Evolutionary conservation across 2,888 invertebrate species (phyloP).

Genomic region (Xylophagus ater): DNA sequence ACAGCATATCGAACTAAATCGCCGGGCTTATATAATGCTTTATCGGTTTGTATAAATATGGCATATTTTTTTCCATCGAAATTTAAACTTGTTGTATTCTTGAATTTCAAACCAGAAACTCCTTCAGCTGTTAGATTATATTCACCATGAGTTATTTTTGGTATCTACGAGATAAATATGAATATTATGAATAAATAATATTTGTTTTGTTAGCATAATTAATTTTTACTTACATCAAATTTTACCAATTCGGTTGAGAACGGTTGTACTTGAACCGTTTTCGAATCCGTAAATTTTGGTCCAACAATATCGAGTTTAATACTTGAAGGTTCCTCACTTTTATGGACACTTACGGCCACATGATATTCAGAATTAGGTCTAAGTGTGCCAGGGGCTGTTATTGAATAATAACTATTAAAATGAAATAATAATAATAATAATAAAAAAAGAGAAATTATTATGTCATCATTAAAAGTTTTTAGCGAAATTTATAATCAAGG

Average conservation of each 20-base stretch:
- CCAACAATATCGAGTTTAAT: constrained; percentile 61
- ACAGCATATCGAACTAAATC: constrained; percentile 55
- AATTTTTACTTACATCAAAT: constrained; percentile 53
- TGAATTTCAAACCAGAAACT: constrained; percentile 58
- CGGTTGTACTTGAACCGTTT: constrained; percentile 54
- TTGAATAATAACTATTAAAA: constrained; percentile 44
- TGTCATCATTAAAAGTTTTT: too few species aligned
- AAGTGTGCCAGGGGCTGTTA: constrained; percentile 61
- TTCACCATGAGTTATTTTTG: constrained; percentile 59
- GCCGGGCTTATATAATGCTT: constrained; percentile 80
- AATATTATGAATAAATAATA: background rate
- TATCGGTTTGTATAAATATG: constrained; percentile 68
- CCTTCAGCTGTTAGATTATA: constrained; percentile 62
- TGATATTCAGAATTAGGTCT: constrained; percentile 61
- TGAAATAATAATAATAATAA: too few species aligned
- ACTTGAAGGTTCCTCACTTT: constrained; percentile 47
- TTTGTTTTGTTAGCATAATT: too few species aligned
- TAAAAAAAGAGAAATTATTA: too few species aligned
- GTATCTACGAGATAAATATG: background rate
- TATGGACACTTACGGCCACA: constrained; percentile 51
- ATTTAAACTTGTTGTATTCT: constrained; percentile 56
- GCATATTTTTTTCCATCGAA: constrained; percentile 51
- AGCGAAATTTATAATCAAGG: too few species aligned
- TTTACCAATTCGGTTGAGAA: constrained; percentile 55
- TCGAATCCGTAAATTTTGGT: constrained; percentile 51